Conservation (phyloP, 2,888 invertebrate species). For the Ichneumoninae sp. region DNA sequence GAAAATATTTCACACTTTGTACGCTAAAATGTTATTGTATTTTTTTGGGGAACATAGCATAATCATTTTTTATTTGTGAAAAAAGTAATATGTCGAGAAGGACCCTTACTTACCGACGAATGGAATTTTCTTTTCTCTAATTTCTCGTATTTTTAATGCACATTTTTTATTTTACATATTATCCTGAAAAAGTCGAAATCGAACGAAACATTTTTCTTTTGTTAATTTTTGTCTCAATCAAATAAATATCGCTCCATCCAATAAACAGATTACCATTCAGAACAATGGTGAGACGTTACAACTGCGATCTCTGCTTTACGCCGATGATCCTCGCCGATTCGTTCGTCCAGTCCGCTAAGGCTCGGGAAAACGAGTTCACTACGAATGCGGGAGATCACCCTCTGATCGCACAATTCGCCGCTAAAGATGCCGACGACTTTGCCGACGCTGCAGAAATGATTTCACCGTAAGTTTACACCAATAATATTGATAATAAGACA, state of each 20-base stretch:
- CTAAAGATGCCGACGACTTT: slow-evolving; percentile 93
- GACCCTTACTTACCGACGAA: neutral
- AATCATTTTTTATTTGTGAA: neutral
- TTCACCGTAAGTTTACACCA: slow-evolving; percentile 87
- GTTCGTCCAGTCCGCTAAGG: slow-evolving; percentile 94
- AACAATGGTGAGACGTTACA: slow-evolving; percentile 90
- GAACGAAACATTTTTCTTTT: neutral
- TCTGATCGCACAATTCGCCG: slow-evolving; percentile 97
- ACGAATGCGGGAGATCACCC: slow-evolving; percentile 91
- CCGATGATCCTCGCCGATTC: slow-evolving; percentile 99
- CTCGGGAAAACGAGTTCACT: slow-evolving; percentile 92
- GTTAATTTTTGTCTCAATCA: neutral
- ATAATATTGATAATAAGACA: slow-evolving; percentile 17
- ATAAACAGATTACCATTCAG: slow-evolving; percentile 86
- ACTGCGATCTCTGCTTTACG: slow-evolving; percentile 95
- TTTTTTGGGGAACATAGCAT: neutral
- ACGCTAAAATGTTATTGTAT: neutral
- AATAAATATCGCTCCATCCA: neutral
- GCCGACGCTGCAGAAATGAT: slow-evolving; percentile 93
- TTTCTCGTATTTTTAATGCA: neutral
- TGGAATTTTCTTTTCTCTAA: too few species aligned
- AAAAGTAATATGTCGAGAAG: neutral
- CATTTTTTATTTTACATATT: neutral
- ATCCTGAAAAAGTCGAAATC: neutral
- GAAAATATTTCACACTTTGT: too few species aligned